phyloP scores from a whole-genome alignment of 2,113 vertebrate species.

The Chiloscyllium plagiosum region DNA sequence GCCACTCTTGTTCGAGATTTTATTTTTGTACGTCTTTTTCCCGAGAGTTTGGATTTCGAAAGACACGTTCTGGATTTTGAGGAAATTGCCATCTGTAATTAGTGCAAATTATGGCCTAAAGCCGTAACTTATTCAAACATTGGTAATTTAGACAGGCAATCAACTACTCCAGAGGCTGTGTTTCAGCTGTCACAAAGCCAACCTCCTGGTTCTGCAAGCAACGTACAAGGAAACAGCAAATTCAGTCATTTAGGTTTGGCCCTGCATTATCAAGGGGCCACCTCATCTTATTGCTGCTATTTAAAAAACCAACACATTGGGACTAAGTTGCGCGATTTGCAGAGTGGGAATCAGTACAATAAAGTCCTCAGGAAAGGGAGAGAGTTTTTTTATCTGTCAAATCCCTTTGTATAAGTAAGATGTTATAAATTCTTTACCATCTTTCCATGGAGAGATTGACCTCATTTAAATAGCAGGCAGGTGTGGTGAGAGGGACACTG shows the following conservation, averaged over 20 bases:
- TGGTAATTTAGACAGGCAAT: background rate
- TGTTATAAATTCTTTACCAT: background rate
- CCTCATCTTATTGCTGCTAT: background rate
- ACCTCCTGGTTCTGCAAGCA: background rate
- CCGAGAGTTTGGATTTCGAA: background rate
- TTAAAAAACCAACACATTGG: background rate
- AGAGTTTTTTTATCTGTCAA: background rate
- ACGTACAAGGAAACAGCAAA: background rate
- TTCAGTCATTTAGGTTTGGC: background rate
- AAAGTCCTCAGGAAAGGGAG: background rate
- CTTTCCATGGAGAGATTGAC: background rate
- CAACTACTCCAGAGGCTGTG: background rate
- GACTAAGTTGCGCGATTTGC: background rate
- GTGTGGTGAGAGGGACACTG: background rate
- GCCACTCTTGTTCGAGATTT: too few species aligned
- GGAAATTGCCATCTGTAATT: background rate
- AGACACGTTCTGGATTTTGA: background rate
- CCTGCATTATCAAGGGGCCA: background rate
- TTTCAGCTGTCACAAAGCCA: background rate
- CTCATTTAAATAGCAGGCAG: background rate
- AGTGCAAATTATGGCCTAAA: background rate
- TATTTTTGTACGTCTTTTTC: background rate
- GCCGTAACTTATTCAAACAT: background rate
- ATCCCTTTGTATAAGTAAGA: background rate
- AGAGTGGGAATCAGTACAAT: background rate